These are phyloP conservation scores for Eleutherodactylus coqui DNA, from an alignment of 2,797 vertebrate genomes.

Conservation along the genomic window DNA sequence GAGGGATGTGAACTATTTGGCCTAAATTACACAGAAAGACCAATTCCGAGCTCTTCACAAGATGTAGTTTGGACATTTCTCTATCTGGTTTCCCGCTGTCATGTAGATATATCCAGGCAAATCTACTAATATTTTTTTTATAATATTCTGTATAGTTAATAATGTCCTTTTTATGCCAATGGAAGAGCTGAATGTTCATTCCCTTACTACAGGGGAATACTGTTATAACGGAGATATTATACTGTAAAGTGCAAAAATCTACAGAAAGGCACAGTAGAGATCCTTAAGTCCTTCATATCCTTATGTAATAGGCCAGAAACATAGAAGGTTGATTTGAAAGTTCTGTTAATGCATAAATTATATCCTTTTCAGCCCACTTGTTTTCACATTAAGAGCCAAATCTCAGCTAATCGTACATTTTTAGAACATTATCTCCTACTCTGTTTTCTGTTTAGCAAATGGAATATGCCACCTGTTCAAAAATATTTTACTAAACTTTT, in stretches of 20 bases:
- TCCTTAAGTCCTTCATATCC: slow-evolving; percentile 33
- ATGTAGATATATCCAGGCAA: not conserved
- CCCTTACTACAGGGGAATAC: not conserved
- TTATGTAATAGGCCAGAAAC: slow-evolving; percentile 32
- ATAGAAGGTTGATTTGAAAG: slow-evolving; percentile 48
- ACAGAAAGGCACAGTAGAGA: not conserved
- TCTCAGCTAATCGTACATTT: slow-evolving; percentile 60
- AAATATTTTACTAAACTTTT: slow-evolving; percentile 62
- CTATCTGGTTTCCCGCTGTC: not conserved
- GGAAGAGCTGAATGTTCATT: not conserved
- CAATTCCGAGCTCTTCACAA: not conserved
- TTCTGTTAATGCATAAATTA: slow-evolving; percentile 59
- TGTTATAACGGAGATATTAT: not conserved
- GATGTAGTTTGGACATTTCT: not conserved
- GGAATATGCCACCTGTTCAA: slow-evolving; percentile 63
- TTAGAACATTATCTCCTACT: slow-evolving; percentile 63
- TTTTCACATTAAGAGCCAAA: slow-evolving; percentile 61
- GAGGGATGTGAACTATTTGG: not conserved
- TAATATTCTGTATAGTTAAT: not conserved
- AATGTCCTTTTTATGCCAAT: not conserved
- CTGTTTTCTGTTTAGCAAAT: slow-evolving; percentile 64
- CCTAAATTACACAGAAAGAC: not conserved
- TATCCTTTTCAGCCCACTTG: slow-evolving; percentile 56
- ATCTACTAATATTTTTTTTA: slow-evolving; percentile 20
- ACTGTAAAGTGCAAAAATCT: not conserved